Percentiles rank a stretch among this genome's conserved stretches.
phyloP scores from a whole-genome alignment of 2,888 invertebrate genomes.

The Drosophila pegasa region DNA sequence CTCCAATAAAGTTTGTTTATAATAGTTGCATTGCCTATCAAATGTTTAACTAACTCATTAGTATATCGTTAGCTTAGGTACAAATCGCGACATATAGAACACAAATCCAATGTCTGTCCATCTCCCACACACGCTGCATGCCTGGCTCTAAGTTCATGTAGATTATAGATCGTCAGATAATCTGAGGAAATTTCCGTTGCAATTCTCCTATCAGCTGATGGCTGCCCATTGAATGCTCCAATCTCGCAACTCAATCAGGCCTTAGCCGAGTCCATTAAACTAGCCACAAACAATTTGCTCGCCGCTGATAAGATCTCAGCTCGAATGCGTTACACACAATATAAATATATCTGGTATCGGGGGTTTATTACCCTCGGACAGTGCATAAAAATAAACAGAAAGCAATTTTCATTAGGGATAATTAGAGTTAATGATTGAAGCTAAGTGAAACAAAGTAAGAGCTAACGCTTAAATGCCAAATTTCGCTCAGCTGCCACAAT shows the following conservation, averaged over 20 bases:
- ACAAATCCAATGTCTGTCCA: too few relatives aligned
- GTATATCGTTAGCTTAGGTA: too few relatives aligned
- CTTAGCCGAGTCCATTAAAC: background rate
- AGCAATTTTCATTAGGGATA: conserved; percentile 14
- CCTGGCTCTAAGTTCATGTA: background rate
- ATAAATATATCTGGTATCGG: background rate
- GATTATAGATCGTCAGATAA: background rate
- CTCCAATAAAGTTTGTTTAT: too few relatives aligned
- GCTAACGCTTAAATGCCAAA: background rate
- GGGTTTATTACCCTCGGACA: background rate
- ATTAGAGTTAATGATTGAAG: conserved; percentile 26
- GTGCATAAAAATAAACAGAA: background rate
- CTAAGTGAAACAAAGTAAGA: conserved; percentile 10
- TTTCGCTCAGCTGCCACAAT: background rate
- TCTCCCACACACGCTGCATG: background rate
- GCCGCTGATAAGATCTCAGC: background rate
- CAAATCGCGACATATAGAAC: too few relatives aligned
- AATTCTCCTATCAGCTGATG: background rate
- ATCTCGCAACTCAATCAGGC: background rate
- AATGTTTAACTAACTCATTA: too few relatives aligned
- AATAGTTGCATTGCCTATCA: too few relatives aligned
- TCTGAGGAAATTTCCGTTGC: background rate
- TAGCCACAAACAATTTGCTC: background rate
- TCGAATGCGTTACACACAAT: background rate
- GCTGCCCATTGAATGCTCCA: background rate